Percentiles rank a stretch among this genome's conserved stretches.
These are phyloP conservation scores for Cepaea hortensis DNA, from an alignment of 2,888 invertebrate genomes.

Conservation along the genomic window DNA sequence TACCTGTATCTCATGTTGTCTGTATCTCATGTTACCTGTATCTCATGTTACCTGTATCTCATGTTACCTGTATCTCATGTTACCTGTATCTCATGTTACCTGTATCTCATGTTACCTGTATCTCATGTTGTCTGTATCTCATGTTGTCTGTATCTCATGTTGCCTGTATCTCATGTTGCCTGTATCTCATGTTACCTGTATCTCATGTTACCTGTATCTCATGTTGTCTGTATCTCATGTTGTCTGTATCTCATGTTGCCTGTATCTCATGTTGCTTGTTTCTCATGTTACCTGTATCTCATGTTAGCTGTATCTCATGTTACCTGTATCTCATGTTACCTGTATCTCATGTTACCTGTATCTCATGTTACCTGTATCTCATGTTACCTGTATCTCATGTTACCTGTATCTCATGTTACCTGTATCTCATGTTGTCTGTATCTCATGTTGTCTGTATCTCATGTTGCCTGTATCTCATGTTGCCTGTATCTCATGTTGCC, in stretches of 20 bases:
- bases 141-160: background rate
- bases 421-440: too few species aligned
- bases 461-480: background rate
- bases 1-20: background rate
- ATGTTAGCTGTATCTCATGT: too few species aligned
- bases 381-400: too few species aligned
- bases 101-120: too few species aligned
- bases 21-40: background rate
- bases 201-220: too few species aligned
- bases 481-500: slow-evolving; percentile 1
- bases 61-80: too few species aligned
- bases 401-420: background rate
- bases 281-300: background rate
- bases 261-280: background rate
- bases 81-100: too few species aligned
- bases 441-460: background rate
- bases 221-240: background rate
- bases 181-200: background rate
- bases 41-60: background rate
- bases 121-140: too few species aligned
- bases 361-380: background rate
- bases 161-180: slow-evolving; percentile 1
- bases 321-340: background rate
- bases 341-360: background rate
- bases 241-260: too few species aligned